These are phyloP conservation scores for Brenthis hecate DNA, from an alignment of 2,888 invertebrate genomes.

Conservation along the genomic window DNA sequence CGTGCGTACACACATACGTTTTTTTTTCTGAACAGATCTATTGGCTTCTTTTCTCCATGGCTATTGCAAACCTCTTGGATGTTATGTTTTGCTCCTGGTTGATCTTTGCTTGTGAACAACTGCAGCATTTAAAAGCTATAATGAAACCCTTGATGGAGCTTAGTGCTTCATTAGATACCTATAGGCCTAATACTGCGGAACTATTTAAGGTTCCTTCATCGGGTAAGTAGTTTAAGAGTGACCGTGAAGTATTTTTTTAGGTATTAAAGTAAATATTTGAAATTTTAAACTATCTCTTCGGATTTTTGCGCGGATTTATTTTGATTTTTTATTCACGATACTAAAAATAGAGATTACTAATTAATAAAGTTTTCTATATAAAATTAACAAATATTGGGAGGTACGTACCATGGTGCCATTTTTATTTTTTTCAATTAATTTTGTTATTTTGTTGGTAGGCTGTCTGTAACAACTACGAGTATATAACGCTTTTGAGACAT, in stretches of 20 bases:
- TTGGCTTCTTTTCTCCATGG: constrained; percentile 85
- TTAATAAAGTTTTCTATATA: no score
- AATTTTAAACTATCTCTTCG: no score
- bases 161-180: constrained; percentile 91
- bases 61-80: constrained; percentile 85
- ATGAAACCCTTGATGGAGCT: constrained; percentile 94
- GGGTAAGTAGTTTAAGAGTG: constrained; percentile 48
- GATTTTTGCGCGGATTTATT: no score
- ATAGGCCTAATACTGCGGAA: constrained; percentile 87
- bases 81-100: constrained; percentile 93
- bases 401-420: no score
- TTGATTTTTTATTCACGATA: no score
- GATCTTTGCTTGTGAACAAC: constrained; percentile 92
- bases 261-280: not conserved
- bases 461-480: no score
- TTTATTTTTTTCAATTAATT: no score
- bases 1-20: not conserved
- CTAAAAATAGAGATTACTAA: no score
- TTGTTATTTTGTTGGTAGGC: no score
- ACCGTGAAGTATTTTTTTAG: not conserved
- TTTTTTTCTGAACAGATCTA: constrained; percentile 75
- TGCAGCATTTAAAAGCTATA: constrained; percentile 92
- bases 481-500: no score
- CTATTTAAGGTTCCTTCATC: constrained; percentile 84
- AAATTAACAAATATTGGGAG: no score